Evolutionary conservation across 2,113 vertebrate genomes (phyloP), one percentile per base, ranked within the genome.

Genomic region (Gallinago jamesoni): DNA sequence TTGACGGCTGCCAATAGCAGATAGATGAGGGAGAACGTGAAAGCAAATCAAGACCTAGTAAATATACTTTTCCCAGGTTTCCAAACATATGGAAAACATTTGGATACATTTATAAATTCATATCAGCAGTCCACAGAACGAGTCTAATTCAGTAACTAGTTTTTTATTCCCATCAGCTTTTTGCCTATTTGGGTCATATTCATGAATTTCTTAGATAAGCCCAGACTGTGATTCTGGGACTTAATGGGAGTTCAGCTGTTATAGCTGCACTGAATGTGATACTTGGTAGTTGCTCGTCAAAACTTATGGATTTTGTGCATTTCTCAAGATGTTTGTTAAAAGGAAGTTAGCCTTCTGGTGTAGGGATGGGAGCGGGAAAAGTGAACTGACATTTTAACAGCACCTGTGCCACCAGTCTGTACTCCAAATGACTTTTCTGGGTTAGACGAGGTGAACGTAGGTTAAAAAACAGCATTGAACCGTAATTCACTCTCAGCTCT

Each of bases 401-500:
- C n/a, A 67, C 43, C 68, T 53, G 45, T 59, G 79, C 47, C n/a
- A 25, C 25, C 47, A 22, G 20, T 35, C 47, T 68, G 27, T 18
- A 33, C 20, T 23, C 22, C 0, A 0, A 16, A 27, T 39, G 35
- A 70, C 16, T 76, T 91, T 52, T 87, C 18, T 78, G 57, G 6
- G 18, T 80, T 80, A 43, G 35, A 60, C 25, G 43, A 35, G 21
- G 30, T 79, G 33, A 59, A 67, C 0, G 3, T 33, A 33, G 21
- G 62, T 75, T 60, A 39, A 60, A 68, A 87, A 15, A 7, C 57
- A 41, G 10, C 45, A 33, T 41, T 57, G 20, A 11, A 67, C 39
- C 0, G 0, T 47, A 37, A 39, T 78, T 89, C 28, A 14, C 13
- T 63, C 28, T n/a, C 20, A 24, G 30, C 15, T 59, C 31, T 81